phyloP scores from a whole-genome alignment of 1,140 invertebrate genomes.

The Sogatella furcifera region DNA sequence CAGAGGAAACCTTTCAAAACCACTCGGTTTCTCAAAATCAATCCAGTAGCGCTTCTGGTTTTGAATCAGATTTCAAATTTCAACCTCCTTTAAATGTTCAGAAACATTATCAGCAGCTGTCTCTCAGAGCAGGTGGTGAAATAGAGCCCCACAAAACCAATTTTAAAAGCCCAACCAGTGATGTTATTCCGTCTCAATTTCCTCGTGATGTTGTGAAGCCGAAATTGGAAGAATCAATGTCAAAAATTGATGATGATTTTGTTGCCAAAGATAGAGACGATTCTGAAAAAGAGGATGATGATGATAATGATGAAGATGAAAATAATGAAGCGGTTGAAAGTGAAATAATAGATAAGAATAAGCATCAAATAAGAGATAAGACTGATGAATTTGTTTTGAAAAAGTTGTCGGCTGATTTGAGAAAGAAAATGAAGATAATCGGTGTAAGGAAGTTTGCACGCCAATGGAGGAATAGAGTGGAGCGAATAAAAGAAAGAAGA shows the following conservation, averaged over 20 bases:
- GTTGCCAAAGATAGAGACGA: too few species aligned
- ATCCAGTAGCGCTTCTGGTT: too few species aligned
- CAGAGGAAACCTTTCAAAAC: too few species aligned
- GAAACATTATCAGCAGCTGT: too few species aligned
- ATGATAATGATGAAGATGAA: not conserved
- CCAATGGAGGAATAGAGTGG: conserved; percentile 16
- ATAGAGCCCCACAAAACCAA: too few species aligned
- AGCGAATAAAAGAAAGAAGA: conserved; percentile 10
- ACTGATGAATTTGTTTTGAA: not conserved
- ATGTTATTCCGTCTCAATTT: too few species aligned
- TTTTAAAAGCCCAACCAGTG: too few species aligned
- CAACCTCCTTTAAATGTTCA: too few species aligned
- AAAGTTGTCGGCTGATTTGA: conserved; percentile 17
- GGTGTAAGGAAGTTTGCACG: conserved; percentile 15
- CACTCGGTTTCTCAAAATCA: too few species aligned
- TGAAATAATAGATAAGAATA: not conserved
- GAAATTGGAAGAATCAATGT: not conserved
- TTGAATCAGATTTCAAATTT: too few species aligned
- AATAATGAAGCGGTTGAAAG: not conserved
- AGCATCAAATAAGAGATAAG: not conserved
- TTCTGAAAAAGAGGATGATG: not conserved
- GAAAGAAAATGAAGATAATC: conserved; percentile 16
- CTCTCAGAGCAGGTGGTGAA: too few species aligned
- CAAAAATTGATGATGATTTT: not conserved
- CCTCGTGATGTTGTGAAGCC: too few species aligned